Base-by-base conservation (phyloP, 2,888 invertebrate genomes). In the Eulithis prunata region DNA sequence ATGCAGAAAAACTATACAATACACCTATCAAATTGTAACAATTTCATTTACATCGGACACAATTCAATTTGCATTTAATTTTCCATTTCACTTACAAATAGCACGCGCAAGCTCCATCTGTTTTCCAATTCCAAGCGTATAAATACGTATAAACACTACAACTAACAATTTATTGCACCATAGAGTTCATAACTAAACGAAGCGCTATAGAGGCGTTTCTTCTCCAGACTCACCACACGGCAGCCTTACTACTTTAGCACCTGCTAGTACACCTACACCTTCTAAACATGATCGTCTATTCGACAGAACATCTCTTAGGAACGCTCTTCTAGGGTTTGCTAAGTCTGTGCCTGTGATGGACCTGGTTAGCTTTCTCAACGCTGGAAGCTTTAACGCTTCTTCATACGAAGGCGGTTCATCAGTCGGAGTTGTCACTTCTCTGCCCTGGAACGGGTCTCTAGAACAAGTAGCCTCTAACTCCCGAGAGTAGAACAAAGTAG, bases 351-450 rank as follows among this genome's bases (percentile, higher is more conserved):
- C 95, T 0, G 95, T 94, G 57, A 95, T 91, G 3, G 95, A 95
- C 71, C 95, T 89, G 5, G 95, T 94, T 53, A 95, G 83, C 72
- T 93, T 91, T 47, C 94, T 90, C 12, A 95, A 80, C 0, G 94
- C 94, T 14, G 95, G 95, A 69, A 94, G 89, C 76, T 94, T 94
- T 43, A 96, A 85, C 0, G 96, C 95, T 75, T 95, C 95, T 79
- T 95, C 95, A 74, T 95, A 95, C 36, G 94, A 90, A 2, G 95
- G 95, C 0, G 95, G 93, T 66, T 94, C 93, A 64, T 94, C 94
- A 32, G 94, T 94, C 0, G 94, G 94, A 4, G 94, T 94, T 0
- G 93, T 94, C 66, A 92, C 90, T 7, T 91, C 90, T 67, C 94
- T 89, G 41, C 95, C 95, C 12, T 94, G 94, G 70, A 95, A 95